A percentile compares a stretch with the other conserved stretches of the same genome.
Evolutionary conservation across 2,113 vertebrate species (phyloP).

Genomic region (Rattus rattus): DNA sequence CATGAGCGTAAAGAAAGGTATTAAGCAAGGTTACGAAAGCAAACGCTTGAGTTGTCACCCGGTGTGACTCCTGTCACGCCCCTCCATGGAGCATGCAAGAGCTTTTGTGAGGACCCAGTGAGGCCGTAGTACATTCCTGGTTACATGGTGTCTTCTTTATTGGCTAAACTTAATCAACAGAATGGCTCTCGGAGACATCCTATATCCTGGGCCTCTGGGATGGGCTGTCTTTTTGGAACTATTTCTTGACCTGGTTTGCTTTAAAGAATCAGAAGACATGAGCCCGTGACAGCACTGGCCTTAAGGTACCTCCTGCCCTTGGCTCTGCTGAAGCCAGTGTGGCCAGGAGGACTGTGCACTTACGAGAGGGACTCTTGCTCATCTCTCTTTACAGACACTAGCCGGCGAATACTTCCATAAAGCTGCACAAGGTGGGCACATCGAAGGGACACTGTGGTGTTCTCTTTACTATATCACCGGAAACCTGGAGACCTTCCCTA

Average conservation of each 20-base stretch:
- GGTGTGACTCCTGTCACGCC: not conserved
- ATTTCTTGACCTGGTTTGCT: constrained; percentile 41
- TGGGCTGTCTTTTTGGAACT: not conserved
- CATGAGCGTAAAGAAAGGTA: constrained; percentile 31
- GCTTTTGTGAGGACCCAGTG: not conserved
- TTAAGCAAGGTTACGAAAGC: constrained; percentile 58
- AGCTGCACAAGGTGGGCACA: constrained; percentile 91
- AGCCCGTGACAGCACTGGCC: not conserved
- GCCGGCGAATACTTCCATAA: constrained; percentile 92
- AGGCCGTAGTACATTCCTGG: fast-evolving
- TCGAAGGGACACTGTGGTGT: constrained; percentile 89
- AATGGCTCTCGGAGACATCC: not conserved
- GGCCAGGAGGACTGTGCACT: not conserved
- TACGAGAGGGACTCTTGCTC: not conserved
- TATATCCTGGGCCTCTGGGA: not conserved
- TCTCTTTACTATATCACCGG: constrained; percentile 93
- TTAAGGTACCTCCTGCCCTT: fast-evolving
- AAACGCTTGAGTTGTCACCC: constrained; percentile 51
- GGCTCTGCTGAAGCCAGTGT: not conserved
- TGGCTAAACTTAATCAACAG: not conserved
- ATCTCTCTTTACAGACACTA: constrained; percentile 87
- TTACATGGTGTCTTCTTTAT: not conserved
- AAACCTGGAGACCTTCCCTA: constrained; percentile 88
- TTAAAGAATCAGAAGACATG: not conserved
- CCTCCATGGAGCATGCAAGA: not conserved